Percentiles rank a stretch among this genome's conserved stretches.
phyloP scores from a whole-genome alignment of 2,888 invertebrate genomes.

The Lasioglossum zephyrum region DNA sequence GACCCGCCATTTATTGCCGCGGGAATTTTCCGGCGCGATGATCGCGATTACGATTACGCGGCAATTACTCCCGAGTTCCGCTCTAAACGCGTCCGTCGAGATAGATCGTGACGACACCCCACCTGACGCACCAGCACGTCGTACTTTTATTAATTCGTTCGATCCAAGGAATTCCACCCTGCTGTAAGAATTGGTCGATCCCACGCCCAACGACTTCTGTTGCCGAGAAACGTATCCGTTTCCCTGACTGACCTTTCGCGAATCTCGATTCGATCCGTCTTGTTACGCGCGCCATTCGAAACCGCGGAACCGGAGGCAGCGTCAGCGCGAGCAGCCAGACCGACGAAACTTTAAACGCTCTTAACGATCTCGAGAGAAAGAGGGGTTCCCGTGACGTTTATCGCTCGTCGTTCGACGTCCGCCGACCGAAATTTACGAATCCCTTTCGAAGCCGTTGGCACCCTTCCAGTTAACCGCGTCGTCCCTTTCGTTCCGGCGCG shows the following conservation, averaged over 20 bases:
- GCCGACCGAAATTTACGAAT: slow-evolving; percentile 70
- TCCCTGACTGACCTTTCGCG: neutral
- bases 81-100: neutral
- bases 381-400: slow-evolving; percentile 33
- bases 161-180: neutral
- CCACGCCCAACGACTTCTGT: neutral
- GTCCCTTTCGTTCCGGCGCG: slow-evolving; percentile 55
- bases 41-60: slow-evolving; percentile 27
- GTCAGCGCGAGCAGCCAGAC: neutral
- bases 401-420: slow-evolving; percentile 33
- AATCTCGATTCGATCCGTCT: neutral
- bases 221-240: neutral
- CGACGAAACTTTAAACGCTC: slow-evolving; percentile 11
- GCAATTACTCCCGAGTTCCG: slow-evolving; percentile 9
- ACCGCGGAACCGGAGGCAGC: neutral
- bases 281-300: neutral
- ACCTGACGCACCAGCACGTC: neutral
- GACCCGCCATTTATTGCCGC: slow-evolving; percentile 27
- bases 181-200: neutral
- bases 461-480: slow-evolving; percentile 54
- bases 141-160: accelerated
- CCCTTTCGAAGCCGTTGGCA: slow-evolving; percentile 62
- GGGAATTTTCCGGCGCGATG: slow-evolving; percentile 32
- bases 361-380: slow-evolving; percentile 25
- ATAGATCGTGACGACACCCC: neutral